Percentiles rank a stretch among this genome's conserved stretches.
Conservation (phyloP, 2,888 invertebrate genomes). For the Camponotus fellah region DNA sequence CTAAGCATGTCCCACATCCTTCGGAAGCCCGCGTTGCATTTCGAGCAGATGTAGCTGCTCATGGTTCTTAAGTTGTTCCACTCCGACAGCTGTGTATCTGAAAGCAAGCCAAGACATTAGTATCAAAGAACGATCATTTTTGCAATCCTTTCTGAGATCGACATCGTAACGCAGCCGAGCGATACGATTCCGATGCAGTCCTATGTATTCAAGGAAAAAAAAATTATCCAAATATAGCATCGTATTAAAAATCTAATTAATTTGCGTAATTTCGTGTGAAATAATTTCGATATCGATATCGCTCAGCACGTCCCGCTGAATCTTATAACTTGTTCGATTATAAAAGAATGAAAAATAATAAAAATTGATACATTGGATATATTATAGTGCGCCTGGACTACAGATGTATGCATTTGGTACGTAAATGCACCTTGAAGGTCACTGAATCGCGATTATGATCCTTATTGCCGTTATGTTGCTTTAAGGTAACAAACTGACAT, state of each 20-base stretch:
- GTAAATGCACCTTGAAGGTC: not conserved
- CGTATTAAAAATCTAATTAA: not conserved
- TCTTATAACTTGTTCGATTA: not conserved
- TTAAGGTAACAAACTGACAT: constrained; percentile 20
- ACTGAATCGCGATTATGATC: not conserved
- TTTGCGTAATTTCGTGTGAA: not conserved
- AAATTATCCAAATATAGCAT: not conserved
- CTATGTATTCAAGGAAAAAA: not conserved
- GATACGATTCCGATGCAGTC: constrained; percentile 21
- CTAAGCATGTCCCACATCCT: constrained; percentile 83
- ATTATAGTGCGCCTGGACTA: not conserved
- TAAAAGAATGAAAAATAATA: not conserved
- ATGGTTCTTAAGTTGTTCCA: constrained; percentile 66
- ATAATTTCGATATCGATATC: constrained; percentile 1
- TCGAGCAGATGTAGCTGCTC: constrained; percentile 80
- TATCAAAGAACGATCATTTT: constrained; percentile 8
- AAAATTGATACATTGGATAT: constrained; percentile 13
- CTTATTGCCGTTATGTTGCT: constrained; percentile 11
- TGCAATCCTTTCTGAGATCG: not conserved
- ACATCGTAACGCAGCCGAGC: constrained; percentile 37
- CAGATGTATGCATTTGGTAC: not conserved
- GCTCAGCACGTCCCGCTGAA: constrained; percentile 25
- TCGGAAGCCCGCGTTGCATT: constrained; percentile 82
- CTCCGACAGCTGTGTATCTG: constrained; percentile 69
- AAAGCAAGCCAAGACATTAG: constrained; percentile 71